phyloP scores from a whole-genome alignment of 2,888 invertebrate species.

The Pseudococcus jackbeardsleyi region DNA sequence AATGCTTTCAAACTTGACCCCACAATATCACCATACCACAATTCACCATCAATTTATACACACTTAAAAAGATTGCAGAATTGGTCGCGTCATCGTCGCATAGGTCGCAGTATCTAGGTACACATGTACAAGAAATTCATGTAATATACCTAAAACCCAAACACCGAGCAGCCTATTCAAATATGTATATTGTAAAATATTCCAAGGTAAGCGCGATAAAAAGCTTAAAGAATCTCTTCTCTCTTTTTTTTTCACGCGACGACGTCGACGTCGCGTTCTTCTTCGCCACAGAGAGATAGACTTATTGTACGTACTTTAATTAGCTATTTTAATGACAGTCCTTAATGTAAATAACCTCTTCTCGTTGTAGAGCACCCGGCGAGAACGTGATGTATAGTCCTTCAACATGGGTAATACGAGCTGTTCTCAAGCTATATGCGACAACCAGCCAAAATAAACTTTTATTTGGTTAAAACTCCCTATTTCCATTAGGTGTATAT shows the following conservation, averaged over 20 bases:
- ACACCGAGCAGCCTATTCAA: neutral
- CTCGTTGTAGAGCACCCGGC: constrained; percentile 22
- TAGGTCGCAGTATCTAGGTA: neutral
- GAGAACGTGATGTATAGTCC: constrained; percentile 41
- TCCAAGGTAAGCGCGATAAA: neutral
- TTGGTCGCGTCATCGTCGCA: neutral
- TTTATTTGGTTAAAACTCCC: constrained; percentile 38
- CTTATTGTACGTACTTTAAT: constrained; percentile 1
- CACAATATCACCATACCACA: neutral
- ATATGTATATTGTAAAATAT: neutral
- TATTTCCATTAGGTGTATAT: constrained; percentile 22
- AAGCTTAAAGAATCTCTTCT: neutral
- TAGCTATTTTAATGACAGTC: constrained; percentile 31
- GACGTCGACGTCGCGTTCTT: neutral
- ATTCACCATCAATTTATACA: neutral
- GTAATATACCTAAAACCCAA: neutral
- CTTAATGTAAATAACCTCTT: constrained; percentile 43
- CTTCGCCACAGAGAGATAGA: neutral
- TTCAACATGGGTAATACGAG: constrained; percentile 31
- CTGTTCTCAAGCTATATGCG: neutral
- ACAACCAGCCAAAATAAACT: constrained; percentile 30
- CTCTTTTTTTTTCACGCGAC: neutral
- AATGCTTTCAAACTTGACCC: neutral
- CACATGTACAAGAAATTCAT: no score
- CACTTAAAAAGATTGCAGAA: neutral